Evolutionary conservation across 2,888 invertebrate genomes (phyloP).

Genomic region (Vannuccia rotundouncinata): DNA sequence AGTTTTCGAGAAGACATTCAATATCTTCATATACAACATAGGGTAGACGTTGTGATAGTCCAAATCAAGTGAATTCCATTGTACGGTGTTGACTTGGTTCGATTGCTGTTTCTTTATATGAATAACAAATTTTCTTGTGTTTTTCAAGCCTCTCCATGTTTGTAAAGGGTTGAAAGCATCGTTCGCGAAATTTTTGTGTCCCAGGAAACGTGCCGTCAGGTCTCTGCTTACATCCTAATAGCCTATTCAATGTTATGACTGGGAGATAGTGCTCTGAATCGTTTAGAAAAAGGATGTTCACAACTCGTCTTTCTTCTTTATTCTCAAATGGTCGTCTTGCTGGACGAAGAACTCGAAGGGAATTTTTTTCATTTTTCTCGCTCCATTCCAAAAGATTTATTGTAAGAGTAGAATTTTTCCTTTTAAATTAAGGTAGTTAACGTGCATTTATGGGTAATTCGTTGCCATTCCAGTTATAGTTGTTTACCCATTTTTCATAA

Average conservation of each 20-base stretch:
- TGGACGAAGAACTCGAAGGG: neutral
- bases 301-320: neutral
- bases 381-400: neutral
- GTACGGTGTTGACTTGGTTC: neutral
- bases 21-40: conserved; percentile 6
- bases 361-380: neutral
- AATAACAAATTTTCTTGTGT: neutral
- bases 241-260: neutral
- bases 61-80: neutral
- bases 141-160: neutral
- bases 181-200: neutral
- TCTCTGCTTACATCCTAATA: neutral
- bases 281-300: neutral
- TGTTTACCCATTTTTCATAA: neutral
- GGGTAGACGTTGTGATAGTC: neutral
- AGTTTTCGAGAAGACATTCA: neutral
- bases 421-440: neutral
- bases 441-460: neutral
- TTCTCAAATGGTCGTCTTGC: neutral
- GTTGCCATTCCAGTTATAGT: neutral
- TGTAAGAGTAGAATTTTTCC: neutral
- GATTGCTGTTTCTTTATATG: neutral
- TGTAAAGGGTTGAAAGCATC: neutral
- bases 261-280: neutral
- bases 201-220: neutral